Conservation (phyloP, 1,140 invertebrate genomes). For the Cephus cinctus region DNA sequence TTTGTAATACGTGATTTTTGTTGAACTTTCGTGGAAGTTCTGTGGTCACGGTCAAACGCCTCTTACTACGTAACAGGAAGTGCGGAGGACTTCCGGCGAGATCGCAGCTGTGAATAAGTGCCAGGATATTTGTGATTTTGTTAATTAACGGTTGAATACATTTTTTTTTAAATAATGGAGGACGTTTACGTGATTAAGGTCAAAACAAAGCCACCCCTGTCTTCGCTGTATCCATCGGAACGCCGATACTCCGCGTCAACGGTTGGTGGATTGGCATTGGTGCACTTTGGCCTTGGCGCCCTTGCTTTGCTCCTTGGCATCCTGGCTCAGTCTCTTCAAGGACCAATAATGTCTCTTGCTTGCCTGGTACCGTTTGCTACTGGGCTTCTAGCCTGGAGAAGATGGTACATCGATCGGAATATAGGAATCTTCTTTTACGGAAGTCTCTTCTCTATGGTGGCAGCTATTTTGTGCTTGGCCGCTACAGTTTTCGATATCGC, state of each 20-base stretch:
- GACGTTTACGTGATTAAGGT: slow-evolving; percentile 67
- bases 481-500: slow-evolving; percentile 31
- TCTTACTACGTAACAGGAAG: slow-evolving; percentile 13
- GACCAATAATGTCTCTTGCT: slow-evolving; percentile 54
- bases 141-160: no score
- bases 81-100: slow-evolving; percentile 13
- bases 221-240: slow-evolving; percentile 64
- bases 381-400: slow-evolving; percentile 61
- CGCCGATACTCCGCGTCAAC: slow-evolving; percentile 66
- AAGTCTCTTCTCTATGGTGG: slow-evolving; percentile 29
- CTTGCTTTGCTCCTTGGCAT: slow-evolving; percentile 58
- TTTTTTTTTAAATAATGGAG: slow-evolving; percentile 64
- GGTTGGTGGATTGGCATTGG: slow-evolving; percentile 62
- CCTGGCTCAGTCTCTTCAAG: slow-evolving; percentile 50
- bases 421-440: slow-evolving; percentile 62
- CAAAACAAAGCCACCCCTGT: slow-evolving; percentile 60
- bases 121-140: no score
- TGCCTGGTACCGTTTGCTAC: slow-evolving; percentile 57
- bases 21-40: no score
- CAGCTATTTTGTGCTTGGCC: slow-evolving; percentile 28
- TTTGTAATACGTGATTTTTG: no score
- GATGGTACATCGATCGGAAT: slow-evolving; percentile 67
- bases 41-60: slow-evolving; percentile 25
- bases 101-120: no score
- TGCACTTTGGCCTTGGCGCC: slow-evolving; percentile 59